Percentiles rank a stretch among this genome's conserved stretches.
These are phyloP conservation scores for Callyntrura sp. DNA, from an alignment of 2,888 invertebrate species.

Conservation along the genomic window DNA sequence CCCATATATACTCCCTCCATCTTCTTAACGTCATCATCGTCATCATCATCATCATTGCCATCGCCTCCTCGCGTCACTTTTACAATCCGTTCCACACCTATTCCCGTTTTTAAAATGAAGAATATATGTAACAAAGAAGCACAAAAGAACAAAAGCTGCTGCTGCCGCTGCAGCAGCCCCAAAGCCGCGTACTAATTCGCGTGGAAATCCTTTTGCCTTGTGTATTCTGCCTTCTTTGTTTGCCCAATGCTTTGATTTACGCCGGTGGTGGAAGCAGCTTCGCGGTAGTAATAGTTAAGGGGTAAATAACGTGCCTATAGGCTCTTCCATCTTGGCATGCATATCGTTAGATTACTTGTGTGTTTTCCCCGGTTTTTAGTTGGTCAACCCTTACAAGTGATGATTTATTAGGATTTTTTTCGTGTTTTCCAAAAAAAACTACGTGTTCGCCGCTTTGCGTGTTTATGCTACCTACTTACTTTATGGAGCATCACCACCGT, in stretches of 20 bases:
- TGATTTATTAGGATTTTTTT: constrained; percentile 63
- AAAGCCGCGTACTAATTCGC: constrained; percentile 45
- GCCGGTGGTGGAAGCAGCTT: background rate
- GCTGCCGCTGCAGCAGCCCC: background rate
- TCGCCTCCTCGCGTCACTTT: background rate
- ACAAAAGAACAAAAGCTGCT: constrained; percentile 16
- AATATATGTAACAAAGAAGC: background rate
- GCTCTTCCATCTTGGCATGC: background rate
- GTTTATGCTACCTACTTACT: background rate
- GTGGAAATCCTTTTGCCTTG: constrained; percentile 69
- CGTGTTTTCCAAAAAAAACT: background rate
- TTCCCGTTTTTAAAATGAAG: background rate
- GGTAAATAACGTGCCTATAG: background rate
- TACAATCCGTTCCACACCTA: constrained; percentile 27
- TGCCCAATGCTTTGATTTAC: constrained; percentile 61
- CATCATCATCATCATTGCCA: constrained; percentile 5
- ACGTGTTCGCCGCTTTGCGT: background rate
- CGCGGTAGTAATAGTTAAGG: background rate
- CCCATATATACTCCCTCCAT: background rate
- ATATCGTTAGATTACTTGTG: constrained; percentile 1
- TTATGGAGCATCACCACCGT: background rate
- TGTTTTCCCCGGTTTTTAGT: constrained; percentile 2
- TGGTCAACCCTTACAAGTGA: constrained; percentile 63
- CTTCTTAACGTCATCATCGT: background rate
- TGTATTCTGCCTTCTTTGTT: background rate